Conservation (phyloP, 2,113 vertebrate species). For the Coreoperca whiteheadi region DNA sequence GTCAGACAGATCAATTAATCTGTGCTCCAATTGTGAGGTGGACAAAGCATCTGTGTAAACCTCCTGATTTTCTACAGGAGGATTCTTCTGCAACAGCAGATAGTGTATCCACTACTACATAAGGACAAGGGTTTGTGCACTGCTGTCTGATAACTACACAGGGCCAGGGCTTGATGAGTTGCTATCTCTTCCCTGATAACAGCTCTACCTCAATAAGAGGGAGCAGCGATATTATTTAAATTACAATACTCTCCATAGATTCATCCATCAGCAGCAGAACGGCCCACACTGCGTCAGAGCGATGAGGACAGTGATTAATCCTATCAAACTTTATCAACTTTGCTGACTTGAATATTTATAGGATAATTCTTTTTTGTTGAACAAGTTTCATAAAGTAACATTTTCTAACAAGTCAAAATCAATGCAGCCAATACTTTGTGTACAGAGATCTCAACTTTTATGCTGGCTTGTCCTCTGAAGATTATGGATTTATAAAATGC, state of each 20-base stretch:
- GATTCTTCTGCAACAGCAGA: slow-evolving; percentile 12
- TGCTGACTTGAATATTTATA: slow-evolving; percentile 11
- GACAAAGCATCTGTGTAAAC: not conserved
- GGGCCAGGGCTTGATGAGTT: not conserved
- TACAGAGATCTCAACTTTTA: not conserved
- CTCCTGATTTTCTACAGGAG: not conserved
- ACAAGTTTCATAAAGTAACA: not conserved
- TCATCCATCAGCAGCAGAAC: slow-evolving; percentile 13
- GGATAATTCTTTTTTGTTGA: slow-evolving; percentile 1
- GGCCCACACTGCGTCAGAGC: slow-evolving; percentile 2
- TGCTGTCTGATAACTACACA: slow-evolving; percentile 38
- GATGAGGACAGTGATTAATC: slow-evolving; percentile 11
- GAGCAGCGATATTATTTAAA: slow-evolving; percentile 47
- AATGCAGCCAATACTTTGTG: not conserved
- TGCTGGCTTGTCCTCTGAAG: slow-evolving; percentile 7
- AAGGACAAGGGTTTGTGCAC: not conserved
- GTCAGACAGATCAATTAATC: not conserved
- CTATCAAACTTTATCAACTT: not conserved
- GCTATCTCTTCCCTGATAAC: slow-evolving; percentile 27
- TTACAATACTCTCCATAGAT: slow-evolving; percentile 13
- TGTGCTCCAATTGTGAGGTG: not conserved
- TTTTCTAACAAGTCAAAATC: not conserved
- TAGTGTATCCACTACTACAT: not conserved
- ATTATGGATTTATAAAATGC: slow-evolving; percentile 25
- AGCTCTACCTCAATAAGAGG: slow-evolving; percentile 20